Base-by-base conservation (phyloP, 30 jellyfish, hydroid and myxozoan genomes). In the Calvadosia cruxmelitensis region DNA sequence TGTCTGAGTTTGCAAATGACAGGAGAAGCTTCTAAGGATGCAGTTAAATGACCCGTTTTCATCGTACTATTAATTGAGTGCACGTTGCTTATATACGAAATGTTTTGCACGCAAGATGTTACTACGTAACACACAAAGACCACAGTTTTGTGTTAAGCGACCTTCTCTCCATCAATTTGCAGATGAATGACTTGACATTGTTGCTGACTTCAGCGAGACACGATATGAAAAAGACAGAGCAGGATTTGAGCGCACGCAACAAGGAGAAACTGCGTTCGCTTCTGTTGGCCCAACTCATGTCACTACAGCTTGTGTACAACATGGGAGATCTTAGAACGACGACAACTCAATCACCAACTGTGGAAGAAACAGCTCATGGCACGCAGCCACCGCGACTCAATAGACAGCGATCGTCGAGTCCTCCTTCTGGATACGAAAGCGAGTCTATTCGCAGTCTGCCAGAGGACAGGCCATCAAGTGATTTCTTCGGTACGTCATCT, bases 251-350 rank as follows among this genome's bases (percentile, higher is more conserved):
- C 10, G 10, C 10, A 5, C 20, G 15, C 57, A 42, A 42, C 33
- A 28, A 25, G 1, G 82, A 78, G 33, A 67, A 57, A 51, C 66
- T 77, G 50, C 75, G 77, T 27, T 61, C 73, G 12, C 52, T 81
- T 50, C 65, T 81, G 26, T 57, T 81, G 63, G 87, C 94, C 26
- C 91, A 81, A 53, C 74, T 81, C 25, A 81, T 81, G 87, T 73
- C 94, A 1, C 25, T 81, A 62, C 94, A 81, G 68, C 65, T 81
- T 3, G 77, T 81, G 24, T 66, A 72, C 57, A 81, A 84, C 69
- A 57, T 30, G 83, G 33, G 52, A 73, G 57, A 42, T 42, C 20
- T 42, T 5, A 10, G 57, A 5, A 10, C 10, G 20, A 42, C 20
- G 57, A 42, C 57, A 42, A 42, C 10, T 42, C 15, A 42, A 5